A percentile compares a stretch with the other conserved stretches of the same genome.
Conservation (phyloP, 2,888 invertebrate genomes). For the Drosophila suboccidentalis region DNA sequence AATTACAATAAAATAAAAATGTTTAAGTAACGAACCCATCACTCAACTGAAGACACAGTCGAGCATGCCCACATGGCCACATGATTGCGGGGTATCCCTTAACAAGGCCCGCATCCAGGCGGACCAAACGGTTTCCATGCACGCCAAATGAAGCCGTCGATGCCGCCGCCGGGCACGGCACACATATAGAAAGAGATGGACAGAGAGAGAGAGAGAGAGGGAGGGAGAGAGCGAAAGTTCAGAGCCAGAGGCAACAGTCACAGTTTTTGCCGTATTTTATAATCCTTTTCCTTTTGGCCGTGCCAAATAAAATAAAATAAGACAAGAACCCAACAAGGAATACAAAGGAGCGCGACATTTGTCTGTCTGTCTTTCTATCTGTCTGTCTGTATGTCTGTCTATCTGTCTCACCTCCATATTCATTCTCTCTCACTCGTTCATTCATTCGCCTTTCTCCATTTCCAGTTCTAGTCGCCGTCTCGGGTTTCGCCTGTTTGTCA, state of each 20-base stretch:
- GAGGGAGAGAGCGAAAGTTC: constrained; percentile 15
- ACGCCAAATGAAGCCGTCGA: constrained; percentile 77
- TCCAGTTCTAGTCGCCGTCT: constrained; percentile 7
- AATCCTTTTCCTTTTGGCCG: constrained; percentile 76
- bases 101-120: constrained; percentile 41
- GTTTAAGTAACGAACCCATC: background rate
- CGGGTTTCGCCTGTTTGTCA: constrained; percentile 66
- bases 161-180: constrained; percentile 21
- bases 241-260: constrained; percentile 38
- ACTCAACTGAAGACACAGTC: background rate
- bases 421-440: background rate
- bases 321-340: constrained; percentile 22
- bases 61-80: background rate
- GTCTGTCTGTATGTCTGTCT: too few species aligned
- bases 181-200: constrained; percentile 19
- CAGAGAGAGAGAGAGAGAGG: background rate
- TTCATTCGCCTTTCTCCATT: background rate
- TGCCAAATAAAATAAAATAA: constrained; percentile 43
- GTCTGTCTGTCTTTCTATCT: constrained; percentile 54
- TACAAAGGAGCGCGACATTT: constrained; percentile 59
- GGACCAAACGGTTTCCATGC: constrained; percentile 72
- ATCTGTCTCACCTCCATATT: too few species aligned
- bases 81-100: constrained; percentile 21
- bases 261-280: constrained; percentile 72
- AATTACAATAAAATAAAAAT: background rate